Evolutionary conservation across 2,113 vertebrate genomes (phyloP).

Genomic region (Pangasianodon gigas): DNA sequence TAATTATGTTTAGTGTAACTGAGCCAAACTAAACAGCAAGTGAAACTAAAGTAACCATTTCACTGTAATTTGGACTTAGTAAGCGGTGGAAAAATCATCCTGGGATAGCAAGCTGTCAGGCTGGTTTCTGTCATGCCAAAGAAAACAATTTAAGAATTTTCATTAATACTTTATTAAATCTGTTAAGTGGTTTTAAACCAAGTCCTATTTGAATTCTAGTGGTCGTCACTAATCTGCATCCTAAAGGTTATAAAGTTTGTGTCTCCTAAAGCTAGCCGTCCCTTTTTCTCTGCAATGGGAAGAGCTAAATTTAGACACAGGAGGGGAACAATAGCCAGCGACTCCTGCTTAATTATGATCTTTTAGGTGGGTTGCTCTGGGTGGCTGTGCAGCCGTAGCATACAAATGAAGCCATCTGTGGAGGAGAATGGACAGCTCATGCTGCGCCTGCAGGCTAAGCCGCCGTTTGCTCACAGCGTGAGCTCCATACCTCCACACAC

Average conservation of each 20-base stretch:
- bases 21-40: not conserved
- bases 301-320: not conserved
- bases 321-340: slow-evolving; percentile 21
- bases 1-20: not conserved
- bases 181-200: not conserved
- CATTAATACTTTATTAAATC: not conserved
- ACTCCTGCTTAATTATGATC: slow-evolving; percentile 56
- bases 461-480: slow-evolving; percentile 35
- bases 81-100: not conserved
- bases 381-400: slow-evolving; percentile 46
- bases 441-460: not conserved
- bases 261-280: not conserved
- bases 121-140: not conserved
- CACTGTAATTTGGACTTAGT: not conserved
- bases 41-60: not conserved
- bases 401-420: slow-evolving; percentile 60
- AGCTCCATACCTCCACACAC: slow-evolving; percentile 13
- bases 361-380: slow-evolving; percentile 49
- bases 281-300: not conserved
- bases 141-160: not conserved
- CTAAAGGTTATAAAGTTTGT: not conserved
- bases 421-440: slow-evolving; percentile 36
- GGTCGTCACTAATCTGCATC: not conserved
- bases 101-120: not conserved
- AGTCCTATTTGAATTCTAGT: not conserved